Percentiles rank a stretch among this genome's conserved stretches.
Evolutionary conservation across 2,797 vertebrate species (phyloP).

Genomic region (Ptychadena robeensis): DNA sequence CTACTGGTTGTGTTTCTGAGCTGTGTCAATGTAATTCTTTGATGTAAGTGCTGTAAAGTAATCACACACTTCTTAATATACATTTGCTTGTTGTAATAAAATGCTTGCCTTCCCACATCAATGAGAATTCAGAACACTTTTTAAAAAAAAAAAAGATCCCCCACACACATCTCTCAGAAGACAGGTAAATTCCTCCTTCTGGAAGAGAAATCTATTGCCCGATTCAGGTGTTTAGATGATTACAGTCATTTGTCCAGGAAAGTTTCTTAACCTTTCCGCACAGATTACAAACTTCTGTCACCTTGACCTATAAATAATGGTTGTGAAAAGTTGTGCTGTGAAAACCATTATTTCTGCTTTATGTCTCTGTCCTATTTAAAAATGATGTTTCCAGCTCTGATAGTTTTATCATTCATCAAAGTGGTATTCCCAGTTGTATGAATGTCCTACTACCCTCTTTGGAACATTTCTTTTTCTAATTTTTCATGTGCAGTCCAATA

Average conservation of each 20-base stretch:
- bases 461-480: background rate
- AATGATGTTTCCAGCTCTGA: conserved; percentile 11
- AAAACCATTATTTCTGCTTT: conserved; percentile 6
- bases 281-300: conserved; percentile 16
- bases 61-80: no score
- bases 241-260: conserved; percentile 43
- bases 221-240: conserved; percentile 13
- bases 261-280: conserved; percentile 21
- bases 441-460: background rate
- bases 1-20: no score
- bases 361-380: conserved; percentile 11
- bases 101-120: no score
- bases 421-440: background rate
- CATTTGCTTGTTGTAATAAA: no score
- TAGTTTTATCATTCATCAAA: background rate
- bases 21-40: no score
- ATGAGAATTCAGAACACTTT: background rate
- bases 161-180: background rate
- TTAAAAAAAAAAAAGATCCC: background rate
- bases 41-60: no score
- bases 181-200: background rate
- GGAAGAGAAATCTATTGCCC: background rate
- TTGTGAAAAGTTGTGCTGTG: conserved; percentile 12
- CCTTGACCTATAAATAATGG: conserved; percentile 36
- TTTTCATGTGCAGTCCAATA: background rate